These are phyloP conservation scores for Episyrphus balteatus DNA, from an alignment of 1,140 invertebrate species.

Conservation along the genomic window DNA sequence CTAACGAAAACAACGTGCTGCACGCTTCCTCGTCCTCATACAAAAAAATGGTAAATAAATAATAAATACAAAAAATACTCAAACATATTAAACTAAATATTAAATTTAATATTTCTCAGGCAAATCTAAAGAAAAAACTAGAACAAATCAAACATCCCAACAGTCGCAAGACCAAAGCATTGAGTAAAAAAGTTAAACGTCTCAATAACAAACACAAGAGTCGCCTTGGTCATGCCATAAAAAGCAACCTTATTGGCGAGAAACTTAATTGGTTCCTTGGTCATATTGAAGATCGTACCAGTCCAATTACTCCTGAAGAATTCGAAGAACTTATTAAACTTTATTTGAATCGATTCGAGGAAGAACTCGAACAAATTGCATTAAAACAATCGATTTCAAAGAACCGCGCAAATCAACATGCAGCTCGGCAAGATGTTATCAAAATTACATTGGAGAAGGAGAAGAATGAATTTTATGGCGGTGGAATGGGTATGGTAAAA, in stretches of 20 bases:
- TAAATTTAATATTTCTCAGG: conserved; percentile 9
- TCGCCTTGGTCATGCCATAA: conserved; percentile 51
- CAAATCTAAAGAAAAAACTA: conserved; percentile 39
- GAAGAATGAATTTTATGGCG: conserved; percentile 54
- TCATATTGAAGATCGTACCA: conserved; percentile 41
- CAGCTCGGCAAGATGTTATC: conserved; percentile 60
- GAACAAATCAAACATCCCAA: conserved; percentile 62
- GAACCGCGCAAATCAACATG: conserved; percentile 53
- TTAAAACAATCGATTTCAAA: conserved; percentile 64
- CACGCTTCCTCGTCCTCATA: too few relatives aligned
- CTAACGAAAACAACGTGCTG: too few relatives aligned
- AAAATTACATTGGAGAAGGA: conserved; percentile 59
- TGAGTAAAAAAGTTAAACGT: conserved; percentile 54
- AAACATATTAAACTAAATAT: background rate
- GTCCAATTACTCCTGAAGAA: conserved; percentile 44
- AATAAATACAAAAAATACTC: too few relatives aligned
- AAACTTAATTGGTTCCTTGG: conserved; percentile 61
- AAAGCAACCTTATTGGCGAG: conserved; percentile 57
- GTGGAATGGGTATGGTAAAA: conserved; percentile 53
- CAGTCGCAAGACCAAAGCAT: conserved; percentile 59
- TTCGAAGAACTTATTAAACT: conserved; percentile 46
- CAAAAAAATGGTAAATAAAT: too few relatives aligned
- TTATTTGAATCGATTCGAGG: conserved; percentile 51
- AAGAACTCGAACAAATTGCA: conserved; percentile 62
- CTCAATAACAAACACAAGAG: conserved; percentile 49